Evolutionary conservation across 2,888 invertebrate genomes (phyloP).

Genomic region (Stegana nigrithorax): DNA sequence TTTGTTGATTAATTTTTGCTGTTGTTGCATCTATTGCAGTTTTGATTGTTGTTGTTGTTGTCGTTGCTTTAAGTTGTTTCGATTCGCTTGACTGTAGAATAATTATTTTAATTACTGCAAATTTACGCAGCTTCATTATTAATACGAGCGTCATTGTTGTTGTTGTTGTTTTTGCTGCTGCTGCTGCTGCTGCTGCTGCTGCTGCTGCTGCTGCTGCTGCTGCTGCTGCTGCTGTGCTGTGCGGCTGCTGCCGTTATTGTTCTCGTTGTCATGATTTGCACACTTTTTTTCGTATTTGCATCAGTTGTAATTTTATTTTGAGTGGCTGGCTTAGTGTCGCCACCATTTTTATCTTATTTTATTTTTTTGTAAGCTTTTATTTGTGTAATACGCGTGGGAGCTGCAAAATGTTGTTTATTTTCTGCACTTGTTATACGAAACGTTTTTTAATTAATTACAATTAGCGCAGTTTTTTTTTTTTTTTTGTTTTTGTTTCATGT

Average conservation of each 20-base stretch:
- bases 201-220: neutral
- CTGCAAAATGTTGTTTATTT: slow-evolving; percentile 3
- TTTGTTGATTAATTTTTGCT: slow-evolving; percentile 7
- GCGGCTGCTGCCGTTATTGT: neutral
- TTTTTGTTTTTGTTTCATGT: neutral
- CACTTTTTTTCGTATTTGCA: neutral
- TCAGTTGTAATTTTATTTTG: slow-evolving; percentile 6
- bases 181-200: neutral
- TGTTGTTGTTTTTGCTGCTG: neutral
- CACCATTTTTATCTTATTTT: neutral
- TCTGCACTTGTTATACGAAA: slow-evolving; percentile 8
- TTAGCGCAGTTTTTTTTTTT: slow-evolving; percentile 13
- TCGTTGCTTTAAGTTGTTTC: neutral
- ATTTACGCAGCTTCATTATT: slow-evolving; percentile 26
- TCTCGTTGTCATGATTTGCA: too few relatives aligned
- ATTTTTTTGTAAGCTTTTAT: neutral
- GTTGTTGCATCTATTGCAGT: neutral
- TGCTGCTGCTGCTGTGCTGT: too few relatives aligned
- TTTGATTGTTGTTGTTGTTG: neutral
- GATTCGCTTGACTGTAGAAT: slow-evolving; percentile 11
- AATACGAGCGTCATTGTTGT: neutral
- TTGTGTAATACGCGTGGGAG: slow-evolving; percentile 11
- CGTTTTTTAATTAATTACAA: slow-evolving; percentile 18
- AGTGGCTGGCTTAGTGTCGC: slow-evolving; percentile 3
- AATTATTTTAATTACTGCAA: slow-evolving; percentile 28